A percentile compares a stretch with the other conserved stretches of the same genome.
Conservation (phyloP, 2,113 vertebrate genomes). For the Elgaria multicarinata region DNA sequence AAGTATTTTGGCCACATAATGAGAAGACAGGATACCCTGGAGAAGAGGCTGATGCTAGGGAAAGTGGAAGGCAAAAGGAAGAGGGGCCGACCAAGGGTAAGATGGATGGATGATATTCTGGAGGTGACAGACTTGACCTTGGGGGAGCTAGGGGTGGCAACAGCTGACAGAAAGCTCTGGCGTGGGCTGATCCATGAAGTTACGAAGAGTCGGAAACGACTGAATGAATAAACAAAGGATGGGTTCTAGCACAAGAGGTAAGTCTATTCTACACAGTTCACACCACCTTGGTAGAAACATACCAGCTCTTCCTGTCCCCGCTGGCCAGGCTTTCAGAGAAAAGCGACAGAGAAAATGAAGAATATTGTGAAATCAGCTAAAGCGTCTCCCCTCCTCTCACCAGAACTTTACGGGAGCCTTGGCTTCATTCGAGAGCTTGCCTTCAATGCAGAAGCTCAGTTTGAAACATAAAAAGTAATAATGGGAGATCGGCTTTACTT, state of each 20-base stretch:
- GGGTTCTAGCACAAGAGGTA: not conserved
- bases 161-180: too few relatives aligned
- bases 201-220: too few relatives aligned
- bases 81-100: too few relatives aligned
- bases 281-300: not conserved
- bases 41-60: too few relatives aligned
- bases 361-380: conserved; percentile 35
- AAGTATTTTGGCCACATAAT: too few relatives aligned
- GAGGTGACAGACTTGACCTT: too few relatives aligned
- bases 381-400: conserved; percentile 11
- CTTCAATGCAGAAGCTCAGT: not conserved
- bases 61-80: too few relatives aligned
- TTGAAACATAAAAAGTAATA: not conserved
- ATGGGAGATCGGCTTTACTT: not conserved
- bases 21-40: too few relatives aligned
- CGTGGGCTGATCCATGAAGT: too few relatives aligned
- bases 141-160: too few relatives aligned
- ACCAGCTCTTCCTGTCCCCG: conserved; percentile 38
- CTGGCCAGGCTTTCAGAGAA: conserved; percentile 18
- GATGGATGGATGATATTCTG: too few relatives aligned
- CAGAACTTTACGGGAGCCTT: not conserved
- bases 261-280: conserved; percentile 10
- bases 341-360: conserved; percentile 39
- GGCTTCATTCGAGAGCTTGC: not conserved
- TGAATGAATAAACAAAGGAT: too few relatives aligned